Conservation (phyloP, 2,113 vertebrate genomes). For the Nipponia nippon region DNA sequence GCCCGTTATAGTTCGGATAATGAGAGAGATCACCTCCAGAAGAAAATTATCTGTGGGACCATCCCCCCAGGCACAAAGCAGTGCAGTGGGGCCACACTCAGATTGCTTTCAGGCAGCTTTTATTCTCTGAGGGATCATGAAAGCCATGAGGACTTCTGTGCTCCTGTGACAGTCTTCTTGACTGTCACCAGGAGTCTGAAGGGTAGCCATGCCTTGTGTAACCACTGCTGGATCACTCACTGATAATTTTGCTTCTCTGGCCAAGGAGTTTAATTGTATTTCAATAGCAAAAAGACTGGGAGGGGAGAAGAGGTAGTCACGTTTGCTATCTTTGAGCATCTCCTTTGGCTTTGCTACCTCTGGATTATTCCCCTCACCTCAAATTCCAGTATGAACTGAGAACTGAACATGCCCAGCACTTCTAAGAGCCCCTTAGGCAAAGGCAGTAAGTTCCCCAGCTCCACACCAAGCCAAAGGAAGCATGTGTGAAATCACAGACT, state of each 20-base stretch:
- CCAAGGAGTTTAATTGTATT: not conserved
- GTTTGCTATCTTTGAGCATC: not conserved
- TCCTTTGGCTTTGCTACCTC: not conserved
- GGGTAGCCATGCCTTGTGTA: not conserved
- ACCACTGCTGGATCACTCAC: not conserved
- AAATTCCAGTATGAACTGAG: not conserved
- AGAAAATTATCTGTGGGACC: not conserved
- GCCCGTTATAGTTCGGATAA: not conserved
- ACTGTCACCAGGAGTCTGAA: not conserved
- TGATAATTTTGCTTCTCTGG: not conserved
- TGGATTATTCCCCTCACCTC: not conserved
- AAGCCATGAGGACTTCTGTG: not conserved
- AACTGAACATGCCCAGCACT: not conserved
- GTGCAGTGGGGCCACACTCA: not conserved
- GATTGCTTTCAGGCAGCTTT: not conserved
- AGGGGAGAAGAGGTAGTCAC: not conserved
- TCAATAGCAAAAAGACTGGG: not conserved
- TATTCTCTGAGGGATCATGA: not conserved
- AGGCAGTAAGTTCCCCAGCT: not conserved
- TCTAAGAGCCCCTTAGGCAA: not conserved
- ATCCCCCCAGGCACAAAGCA: accelerated
- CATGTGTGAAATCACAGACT: not conserved
- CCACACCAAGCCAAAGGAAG: not conserved
- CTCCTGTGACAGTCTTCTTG: not conserved
- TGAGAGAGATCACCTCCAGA: not conserved